Conservation (phyloP, 2,113 vertebrate genomes). For the Turdus rufiventris region DNA sequence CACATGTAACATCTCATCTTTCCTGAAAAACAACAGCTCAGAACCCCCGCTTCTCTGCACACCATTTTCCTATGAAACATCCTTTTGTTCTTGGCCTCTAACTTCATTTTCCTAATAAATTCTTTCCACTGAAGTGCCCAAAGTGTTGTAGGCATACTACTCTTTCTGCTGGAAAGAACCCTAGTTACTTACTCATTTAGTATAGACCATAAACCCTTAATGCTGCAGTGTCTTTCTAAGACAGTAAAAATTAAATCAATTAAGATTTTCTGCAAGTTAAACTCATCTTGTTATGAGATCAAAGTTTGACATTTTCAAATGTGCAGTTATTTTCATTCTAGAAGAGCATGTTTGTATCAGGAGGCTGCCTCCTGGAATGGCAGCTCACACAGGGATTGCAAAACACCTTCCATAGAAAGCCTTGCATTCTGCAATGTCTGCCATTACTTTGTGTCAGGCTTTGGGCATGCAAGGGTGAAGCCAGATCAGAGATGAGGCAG, state of each 20-base stretch:
- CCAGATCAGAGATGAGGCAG: neutral
- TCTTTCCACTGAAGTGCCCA: neutral
- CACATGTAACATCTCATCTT: neutral
- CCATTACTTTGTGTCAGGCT: neutral
- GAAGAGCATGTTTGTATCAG: neutral
- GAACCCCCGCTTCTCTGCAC: neutral
- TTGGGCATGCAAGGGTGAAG: fast-evolving
- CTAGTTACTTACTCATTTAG: neutral
- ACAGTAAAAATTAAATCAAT: neutral
- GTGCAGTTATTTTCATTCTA: neutral
- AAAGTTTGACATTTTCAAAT: neutral
- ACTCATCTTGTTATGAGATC: neutral
- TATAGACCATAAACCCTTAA: neutral
- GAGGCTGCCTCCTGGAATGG: neutral
- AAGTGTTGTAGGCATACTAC: neutral
- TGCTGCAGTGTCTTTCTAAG: neutral
- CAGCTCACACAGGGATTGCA: neutral
- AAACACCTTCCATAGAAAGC: neutral
- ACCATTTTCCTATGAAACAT: neutral
- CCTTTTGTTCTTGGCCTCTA: neutral
- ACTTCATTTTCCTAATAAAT: neutral
- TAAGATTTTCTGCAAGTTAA: neutral
- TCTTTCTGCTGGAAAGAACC: neutral
- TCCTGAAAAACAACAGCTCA: neutral
- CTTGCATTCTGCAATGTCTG: neutral